Percentiles rank a stretch among this genome's conserved stretches.
Evolutionary conservation across 2,888 invertebrate genomes (phyloP).

Genomic region (Rhynchonema sp.): DNA sequence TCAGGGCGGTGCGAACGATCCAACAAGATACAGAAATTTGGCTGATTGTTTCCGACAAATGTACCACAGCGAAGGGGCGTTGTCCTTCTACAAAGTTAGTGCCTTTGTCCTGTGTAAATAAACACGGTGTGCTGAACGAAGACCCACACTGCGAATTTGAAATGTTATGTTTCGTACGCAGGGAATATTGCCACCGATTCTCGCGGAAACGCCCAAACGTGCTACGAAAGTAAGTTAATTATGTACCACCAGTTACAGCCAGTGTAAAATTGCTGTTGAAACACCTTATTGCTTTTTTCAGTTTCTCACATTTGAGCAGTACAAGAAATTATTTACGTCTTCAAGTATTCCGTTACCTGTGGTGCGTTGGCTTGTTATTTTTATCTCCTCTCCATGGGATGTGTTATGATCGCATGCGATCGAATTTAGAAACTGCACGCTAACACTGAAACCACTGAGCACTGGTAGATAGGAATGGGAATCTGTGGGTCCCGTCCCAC

Average conservation of each 20-base stretch:
- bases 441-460: no score
- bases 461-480: no score
- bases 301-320: conserved; percentile 82
- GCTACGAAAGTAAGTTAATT: conserved; percentile 60
- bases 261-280: neutral
- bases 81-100: conserved; percentile 17
- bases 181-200: conserved; percentile 73
- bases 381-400: neutral
- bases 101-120: no score
- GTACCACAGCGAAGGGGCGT: conserved; percentile 56
- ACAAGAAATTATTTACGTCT: conserved; percentile 63
- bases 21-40: conserved; percentile 47
- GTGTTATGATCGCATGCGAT: no score
- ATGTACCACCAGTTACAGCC: neutral
- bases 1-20: conserved; percentile 40
- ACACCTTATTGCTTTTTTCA: conserved; percentile 27
- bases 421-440: no score
- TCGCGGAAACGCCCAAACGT: conserved; percentile 82
- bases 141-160: no score
- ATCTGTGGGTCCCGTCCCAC: no score
- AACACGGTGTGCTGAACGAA: no score
- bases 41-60: conserved; percentile 71
- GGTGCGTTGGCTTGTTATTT: neutral
- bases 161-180: no score
- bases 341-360: neutral